Evolutionary conservation across 1,140 invertebrate species (phyloP).

Genomic region (Conopomorpha cramerella): DNA sequence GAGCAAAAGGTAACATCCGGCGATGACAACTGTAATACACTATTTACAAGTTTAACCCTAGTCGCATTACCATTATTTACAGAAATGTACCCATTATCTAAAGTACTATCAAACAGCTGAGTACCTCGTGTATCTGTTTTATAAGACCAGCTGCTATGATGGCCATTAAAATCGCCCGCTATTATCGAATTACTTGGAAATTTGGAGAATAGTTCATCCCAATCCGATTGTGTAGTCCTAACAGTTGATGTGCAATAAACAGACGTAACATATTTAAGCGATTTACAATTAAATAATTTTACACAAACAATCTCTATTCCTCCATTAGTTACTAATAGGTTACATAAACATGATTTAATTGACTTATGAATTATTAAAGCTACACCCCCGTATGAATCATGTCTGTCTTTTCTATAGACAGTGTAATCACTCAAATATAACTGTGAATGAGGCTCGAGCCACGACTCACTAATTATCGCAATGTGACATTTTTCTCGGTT

Average conservation of each 20-base stretch:
- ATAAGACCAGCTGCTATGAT: constrained; percentile 1
- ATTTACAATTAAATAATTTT: neutral
- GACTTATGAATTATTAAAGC: constrained; percentile 4
- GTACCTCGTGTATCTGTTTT: neutral
- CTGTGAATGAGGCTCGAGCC: constrained; percentile 2
- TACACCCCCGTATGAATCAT: constrained; percentile 1
- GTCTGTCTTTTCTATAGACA: constrained; percentile 1
- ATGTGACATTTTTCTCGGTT: constrained; percentile 4
- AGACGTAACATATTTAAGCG: neutral
- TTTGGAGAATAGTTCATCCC: constrained; percentile 1
- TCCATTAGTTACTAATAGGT: neutral
- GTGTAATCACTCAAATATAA: constrained; percentile 4
- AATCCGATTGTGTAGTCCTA: neutral
- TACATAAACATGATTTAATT: neutral
- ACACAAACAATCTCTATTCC: constrained; percentile 2
- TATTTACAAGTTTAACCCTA: neutral
- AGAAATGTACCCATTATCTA: neutral
- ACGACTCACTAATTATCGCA: constrained; percentile 1
- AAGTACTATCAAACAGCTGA: neutral
- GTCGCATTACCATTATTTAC: constrained; percentile 1
- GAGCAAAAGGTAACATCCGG: neutral
- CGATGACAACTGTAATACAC: neutral
- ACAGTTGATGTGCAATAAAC: constrained; percentile 1
- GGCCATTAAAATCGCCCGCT: constrained; percentile 1
- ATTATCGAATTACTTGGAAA: neutral